Percentiles rank a stretch among this genome's conserved stretches.
phyloP scores from a whole-genome alignment of 53 echinoderm and acorn worm species.

The Actinopyga echinites region DNA sequence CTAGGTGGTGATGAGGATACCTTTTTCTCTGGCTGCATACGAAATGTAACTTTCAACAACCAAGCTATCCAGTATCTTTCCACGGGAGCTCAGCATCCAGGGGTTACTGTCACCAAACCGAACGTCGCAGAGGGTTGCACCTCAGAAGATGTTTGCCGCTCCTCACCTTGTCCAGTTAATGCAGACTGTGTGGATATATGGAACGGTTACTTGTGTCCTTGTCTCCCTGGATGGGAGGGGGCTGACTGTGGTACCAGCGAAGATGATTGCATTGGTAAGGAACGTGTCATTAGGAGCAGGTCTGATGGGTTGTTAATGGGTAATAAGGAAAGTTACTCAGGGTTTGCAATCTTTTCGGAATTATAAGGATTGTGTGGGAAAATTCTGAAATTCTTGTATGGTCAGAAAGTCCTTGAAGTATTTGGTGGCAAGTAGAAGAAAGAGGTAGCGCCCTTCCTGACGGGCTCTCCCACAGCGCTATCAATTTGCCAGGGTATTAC shows the following conservation, averaged over 20 bases:
- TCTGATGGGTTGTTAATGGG: no score
- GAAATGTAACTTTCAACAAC: conserved; percentile 73
- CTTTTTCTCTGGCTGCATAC: conserved; percentile 76
- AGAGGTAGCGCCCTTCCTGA: no score
- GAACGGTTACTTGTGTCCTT: conserved; percentile 74
- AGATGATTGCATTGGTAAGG: conserved; percentile 91
- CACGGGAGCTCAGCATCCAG: conserved; percentile 51
- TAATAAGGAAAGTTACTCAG: no score
- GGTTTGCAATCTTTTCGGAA: no score
- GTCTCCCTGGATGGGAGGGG: conserved; percentile 91
- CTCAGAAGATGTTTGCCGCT: conserved; percentile 71
- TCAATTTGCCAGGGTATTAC: no score
- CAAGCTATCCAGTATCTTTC: conserved; percentile 79
- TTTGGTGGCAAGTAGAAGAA: no score
- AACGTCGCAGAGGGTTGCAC: conserved; percentile 70
- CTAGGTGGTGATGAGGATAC: conserved; percentile 22
- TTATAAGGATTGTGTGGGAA: no score
- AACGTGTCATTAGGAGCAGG: no score
- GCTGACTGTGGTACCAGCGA: conserved; percentile 63
- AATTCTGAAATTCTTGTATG: no score
- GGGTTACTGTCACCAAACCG: conserved; percentile 62
- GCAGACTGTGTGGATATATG: conserved; percentile 83
- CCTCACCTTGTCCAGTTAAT: conserved; percentile 76
- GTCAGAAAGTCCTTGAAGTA: no score
- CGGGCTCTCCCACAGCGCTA: no score